A percentile compares a stretch with the other conserved stretches of the same genome.
Conservation (phyloP, 2,888 invertebrate genomes). For the Ormyrus labotus region DNA sequence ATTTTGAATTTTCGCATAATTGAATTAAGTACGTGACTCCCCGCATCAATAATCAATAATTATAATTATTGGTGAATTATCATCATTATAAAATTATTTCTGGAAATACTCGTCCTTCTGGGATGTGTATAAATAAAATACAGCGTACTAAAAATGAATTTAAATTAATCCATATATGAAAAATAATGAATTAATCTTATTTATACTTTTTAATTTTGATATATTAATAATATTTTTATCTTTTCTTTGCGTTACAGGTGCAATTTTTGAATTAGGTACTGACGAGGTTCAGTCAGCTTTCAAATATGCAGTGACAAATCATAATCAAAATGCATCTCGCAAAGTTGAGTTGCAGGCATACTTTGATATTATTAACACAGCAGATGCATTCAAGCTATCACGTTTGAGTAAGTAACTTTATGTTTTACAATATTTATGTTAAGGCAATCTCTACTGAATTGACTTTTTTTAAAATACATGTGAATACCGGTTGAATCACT, state of each 20-base stretch:
- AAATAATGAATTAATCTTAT: neutral
- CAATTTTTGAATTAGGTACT: conserved; percentile 93
- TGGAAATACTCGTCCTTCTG: no score
- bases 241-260: conserved; percentile 80
- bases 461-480: no score
- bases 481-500: no score
- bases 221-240: no score
- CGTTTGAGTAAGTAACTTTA: conserved; percentile 86
- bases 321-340: conserved; percentile 88
- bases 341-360: conserved; percentile 91
- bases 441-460: neutral
- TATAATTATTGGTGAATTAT: neutral
- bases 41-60: no score
- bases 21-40: no score
- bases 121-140: neutral
- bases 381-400: conserved; percentile 94
- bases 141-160: neutral
- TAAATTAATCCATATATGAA: neutral
- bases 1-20: neutral
- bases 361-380: conserved; percentile 94
- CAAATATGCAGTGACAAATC: conserved; percentile 90
- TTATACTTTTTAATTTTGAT: neutral
- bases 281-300: conserved; percentile 96
- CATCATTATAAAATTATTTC: neutral
- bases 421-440: neutral